phyloP scores from a whole-genome alignment of 92 coral and sea anemone species.

The Phymanthus crucifer region DNA sequence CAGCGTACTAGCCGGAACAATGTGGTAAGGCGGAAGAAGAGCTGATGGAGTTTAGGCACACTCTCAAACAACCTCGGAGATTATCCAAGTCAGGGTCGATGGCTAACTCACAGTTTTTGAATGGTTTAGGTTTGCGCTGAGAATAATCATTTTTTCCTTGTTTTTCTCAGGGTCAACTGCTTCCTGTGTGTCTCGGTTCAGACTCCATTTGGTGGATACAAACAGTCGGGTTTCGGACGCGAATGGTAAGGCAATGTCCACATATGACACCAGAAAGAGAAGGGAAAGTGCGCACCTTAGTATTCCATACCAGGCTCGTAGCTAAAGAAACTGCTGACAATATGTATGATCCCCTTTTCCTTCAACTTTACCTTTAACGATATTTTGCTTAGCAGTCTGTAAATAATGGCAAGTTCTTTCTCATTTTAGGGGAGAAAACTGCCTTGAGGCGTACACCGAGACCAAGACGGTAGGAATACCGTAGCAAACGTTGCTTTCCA shows the following conservation, averaged over 20 bases:
- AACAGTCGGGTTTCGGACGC: conserved; percentile 93
- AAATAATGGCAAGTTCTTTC: not conserved
- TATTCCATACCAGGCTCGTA: no score
- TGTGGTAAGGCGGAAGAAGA: conserved; percentile 93
- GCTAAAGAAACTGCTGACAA: no score
- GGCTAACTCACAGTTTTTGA: not conserved
- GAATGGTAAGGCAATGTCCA: conserved; percentile 78
- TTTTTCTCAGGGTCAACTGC: conserved; percentile 74
- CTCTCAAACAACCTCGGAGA: no score
- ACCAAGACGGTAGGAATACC: conserved; percentile 79
- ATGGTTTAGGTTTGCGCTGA: not conserved
- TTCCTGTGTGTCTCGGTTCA: conserved; percentile 61
- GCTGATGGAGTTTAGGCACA: no score
- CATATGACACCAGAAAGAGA: no score
- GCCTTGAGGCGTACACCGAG: conserved; percentile 73
- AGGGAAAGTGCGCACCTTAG: no score
- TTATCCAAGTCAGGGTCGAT: not conserved
- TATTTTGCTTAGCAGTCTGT: not conserved
- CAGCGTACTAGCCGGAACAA: conserved; percentile 81
- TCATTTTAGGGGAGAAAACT: conserved; percentile 79
- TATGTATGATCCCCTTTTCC: no score
- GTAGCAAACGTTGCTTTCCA: not conserved
- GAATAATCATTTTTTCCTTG: not conserved
- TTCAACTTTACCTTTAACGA: no score
- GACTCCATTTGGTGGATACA: conserved; percentile 91